Conservation (phyloP, 2,797 vertebrate genomes). For the Naso thynnoides region DNA sequence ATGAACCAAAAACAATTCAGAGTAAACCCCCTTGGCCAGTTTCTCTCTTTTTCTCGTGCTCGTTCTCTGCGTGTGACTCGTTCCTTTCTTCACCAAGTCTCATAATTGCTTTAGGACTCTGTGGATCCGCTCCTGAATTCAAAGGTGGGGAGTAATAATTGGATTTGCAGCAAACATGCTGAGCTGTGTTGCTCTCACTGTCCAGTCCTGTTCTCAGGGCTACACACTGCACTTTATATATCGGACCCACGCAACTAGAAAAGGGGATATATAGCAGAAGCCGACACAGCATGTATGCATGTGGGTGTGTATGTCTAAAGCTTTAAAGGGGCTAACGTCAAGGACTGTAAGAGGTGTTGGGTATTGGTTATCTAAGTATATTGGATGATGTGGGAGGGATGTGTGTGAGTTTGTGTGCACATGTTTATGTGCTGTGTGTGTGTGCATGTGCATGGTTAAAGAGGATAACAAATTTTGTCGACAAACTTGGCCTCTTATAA, state of each 20-base stretch:
- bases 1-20: slow-evolving; percentile 79
- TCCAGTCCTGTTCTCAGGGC: slow-evolving; percentile 85
- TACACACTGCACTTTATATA: slow-evolving; percentile 79
- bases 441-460: not conserved
- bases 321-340: slow-evolving; percentile 24
- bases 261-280: slow-evolving; percentile 37
- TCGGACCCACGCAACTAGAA: slow-evolving; percentile 78
- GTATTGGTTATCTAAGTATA: slow-evolving; percentile 17
- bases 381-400: not conserved
- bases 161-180: slow-evolving; percentile 92
- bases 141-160: slow-evolving; percentile 91
- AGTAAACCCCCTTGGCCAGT: slow-evolving; percentile 67
- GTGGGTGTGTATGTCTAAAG: slow-evolving; percentile 18
- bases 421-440: not conserved
- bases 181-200: slow-evolving; percentile 88
- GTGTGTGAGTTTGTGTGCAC: too few relatives aligned
- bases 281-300: slow-evolving; percentile 36
- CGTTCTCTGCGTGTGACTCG: slow-evolving; percentile 36
- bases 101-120: slow-evolving; percentile 90
- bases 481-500: slow-evolving; percentile 56
- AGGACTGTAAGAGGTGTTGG: not conserved
- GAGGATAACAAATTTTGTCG: slow-evolving; percentile 28
- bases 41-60: slow-evolving; percentile 31
- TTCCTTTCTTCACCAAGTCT: slow-evolving; percentile 77
- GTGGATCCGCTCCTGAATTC: slow-evolving; percentile 89